Conservation (phyloP, 2,113 vertebrate species). For the Crypturellus undulatus region DNA sequence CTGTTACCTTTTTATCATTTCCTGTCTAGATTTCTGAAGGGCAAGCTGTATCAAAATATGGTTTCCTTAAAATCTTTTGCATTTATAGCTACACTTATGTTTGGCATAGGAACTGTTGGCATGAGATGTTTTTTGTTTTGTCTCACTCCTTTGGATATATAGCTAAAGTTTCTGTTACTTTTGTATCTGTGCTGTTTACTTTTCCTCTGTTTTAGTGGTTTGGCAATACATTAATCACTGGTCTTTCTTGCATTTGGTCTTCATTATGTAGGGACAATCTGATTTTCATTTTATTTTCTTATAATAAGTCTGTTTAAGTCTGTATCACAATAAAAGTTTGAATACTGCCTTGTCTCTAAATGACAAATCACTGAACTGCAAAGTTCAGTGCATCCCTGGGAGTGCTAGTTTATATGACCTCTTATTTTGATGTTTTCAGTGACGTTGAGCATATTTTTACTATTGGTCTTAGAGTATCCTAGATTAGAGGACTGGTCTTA, state of each 20-base stretch:
- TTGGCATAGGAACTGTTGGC: conserved; percentile 22
- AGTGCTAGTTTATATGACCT: accelerated
- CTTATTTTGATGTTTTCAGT: not conserved
- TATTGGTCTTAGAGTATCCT: not conserved
- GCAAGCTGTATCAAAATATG: not conserved
- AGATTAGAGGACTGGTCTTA: not conserved
- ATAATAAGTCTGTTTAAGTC: conserved; percentile 5
- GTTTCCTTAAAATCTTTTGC: not conserved
- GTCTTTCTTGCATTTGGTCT: conserved; percentile 65
- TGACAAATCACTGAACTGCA: not conserved
- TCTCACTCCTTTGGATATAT: conserved; percentile 21
- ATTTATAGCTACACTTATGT: not conserved
- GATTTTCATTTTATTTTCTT: conserved; percentile 52
- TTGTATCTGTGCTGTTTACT: conserved; percentile 59
- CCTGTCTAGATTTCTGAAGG: not conserved
- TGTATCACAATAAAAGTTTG: conserved; percentile 13
- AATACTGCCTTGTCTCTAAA: not conserved
- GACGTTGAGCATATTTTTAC: not conserved
- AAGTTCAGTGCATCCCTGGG: not conserved
- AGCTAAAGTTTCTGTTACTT: conserved; percentile 58
- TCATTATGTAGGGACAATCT: conserved; percentile 57
- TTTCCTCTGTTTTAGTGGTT: conserved; percentile 65
- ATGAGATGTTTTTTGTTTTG: conserved; percentile 12
- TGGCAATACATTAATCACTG: conserved; percentile 71
- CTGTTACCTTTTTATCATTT: not conserved